Evolutionary conservation across 2,888 invertebrate genomes (phyloP).

Genomic region (Anagyrus pseudococci): DNA sequence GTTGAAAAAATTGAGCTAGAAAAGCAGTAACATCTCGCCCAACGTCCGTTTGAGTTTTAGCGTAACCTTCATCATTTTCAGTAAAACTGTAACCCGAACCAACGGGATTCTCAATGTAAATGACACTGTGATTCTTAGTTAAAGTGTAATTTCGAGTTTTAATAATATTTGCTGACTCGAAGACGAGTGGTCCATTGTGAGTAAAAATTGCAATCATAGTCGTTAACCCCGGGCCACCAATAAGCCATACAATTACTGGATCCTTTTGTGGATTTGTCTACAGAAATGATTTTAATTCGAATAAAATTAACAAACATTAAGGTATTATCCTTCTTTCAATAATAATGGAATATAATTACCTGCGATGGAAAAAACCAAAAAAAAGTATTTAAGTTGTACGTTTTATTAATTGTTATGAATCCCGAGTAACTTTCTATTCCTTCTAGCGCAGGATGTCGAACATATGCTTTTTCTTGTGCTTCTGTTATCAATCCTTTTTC

Average conservation of each 20-base stretch:
- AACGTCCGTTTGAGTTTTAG: conserved; percentile 79
- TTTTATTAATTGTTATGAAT: too few relatives aligned
- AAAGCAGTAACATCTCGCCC: conserved; percentile 80
- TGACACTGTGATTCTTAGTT: conserved; percentile 69
- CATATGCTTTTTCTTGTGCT: too few relatives aligned
- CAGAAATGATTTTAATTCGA: too few relatives aligned
- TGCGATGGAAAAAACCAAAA: too few relatives aligned
- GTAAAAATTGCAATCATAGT: conserved; percentile 62
- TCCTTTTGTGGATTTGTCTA: too few relatives aligned
- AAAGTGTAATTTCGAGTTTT: conserved; percentile 73
- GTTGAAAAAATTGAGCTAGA: conserved; percentile 79
- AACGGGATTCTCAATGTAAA: conserved; percentile 93
- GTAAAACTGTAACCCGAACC: conserved; percentile 93
- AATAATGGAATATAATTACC: too few relatives aligned
- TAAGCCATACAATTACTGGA: conserved; percentile 73
- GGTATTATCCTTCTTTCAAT: too few relatives aligned
- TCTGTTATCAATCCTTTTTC: too few relatives aligned
- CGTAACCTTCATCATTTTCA: conserved; percentile 76
- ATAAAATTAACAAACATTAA: too few relatives aligned
- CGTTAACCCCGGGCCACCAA: conserved; percentile 62
- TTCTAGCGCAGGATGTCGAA: too few relatives aligned
- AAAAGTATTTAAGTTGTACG: too few relatives aligned
- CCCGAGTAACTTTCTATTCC: too few relatives aligned
- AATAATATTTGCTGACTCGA: conserved; percentile 57
- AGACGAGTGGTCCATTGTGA: conserved; percentile 73